Percentiles rank a stretch among this genome's conserved stretches.
Evolutionary conservation across 2,113 vertebrate species (phyloP).

Genomic region (Odobenus rosmarus): DNA sequence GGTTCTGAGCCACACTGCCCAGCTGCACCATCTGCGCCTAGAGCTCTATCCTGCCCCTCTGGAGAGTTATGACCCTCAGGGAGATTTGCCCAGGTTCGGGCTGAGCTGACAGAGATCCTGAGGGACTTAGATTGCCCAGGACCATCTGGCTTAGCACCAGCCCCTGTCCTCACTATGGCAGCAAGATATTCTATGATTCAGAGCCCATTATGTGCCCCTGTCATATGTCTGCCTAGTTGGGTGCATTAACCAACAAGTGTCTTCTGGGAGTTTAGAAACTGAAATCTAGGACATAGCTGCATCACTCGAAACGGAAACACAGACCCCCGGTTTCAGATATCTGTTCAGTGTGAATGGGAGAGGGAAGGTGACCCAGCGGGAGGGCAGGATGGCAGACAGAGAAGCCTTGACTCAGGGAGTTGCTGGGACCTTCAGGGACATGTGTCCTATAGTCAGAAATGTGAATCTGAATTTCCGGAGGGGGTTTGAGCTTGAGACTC

Average conservation of each 20-base stretch:
- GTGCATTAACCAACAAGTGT: neutral
- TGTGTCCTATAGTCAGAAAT: neutral
- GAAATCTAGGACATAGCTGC: neutral
- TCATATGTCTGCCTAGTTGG: no score
- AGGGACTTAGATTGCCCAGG: neutral
- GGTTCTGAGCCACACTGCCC: fast-evolving
- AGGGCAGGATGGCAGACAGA: fast-evolving
- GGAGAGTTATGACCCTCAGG: neutral
- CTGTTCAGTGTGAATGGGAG: neutral
- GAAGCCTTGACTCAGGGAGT: neutral
- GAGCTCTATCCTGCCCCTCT: neutral
- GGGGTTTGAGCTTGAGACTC: neutral
- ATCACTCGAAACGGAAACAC: fast-evolving
- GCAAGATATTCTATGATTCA: fast-evolving
- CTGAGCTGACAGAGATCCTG: neutral
- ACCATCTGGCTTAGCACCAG: neutral
- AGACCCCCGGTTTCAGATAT: neutral
- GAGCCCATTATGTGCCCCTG: fast-evolving
- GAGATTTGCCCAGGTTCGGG: neutral
- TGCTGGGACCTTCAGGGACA: neutral
- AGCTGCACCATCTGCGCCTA: fast-evolving
- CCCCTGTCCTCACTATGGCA: neutral
- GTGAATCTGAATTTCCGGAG: neutral
- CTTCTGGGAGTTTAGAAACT: neutral
- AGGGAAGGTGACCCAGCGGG: neutral